Evolutionary conservation across 2,888 invertebrate species (phyloP).

Genomic region (Yponomeuta sedellus): DNA sequence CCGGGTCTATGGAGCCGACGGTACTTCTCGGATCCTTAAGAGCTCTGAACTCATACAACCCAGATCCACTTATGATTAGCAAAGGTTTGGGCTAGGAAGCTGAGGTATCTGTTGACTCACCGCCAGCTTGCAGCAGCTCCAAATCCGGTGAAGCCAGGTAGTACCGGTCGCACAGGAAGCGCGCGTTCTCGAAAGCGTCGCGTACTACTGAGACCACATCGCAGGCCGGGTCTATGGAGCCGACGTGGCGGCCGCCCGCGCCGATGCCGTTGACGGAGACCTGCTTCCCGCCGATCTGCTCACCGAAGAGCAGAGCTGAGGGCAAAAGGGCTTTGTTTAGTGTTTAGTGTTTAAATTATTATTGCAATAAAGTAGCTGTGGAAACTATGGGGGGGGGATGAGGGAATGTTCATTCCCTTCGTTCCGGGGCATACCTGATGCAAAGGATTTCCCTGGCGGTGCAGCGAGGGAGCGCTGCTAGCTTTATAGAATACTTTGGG

Average conservation of each 20-base stretch:
- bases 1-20: too few species aligned
- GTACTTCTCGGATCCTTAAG: too few species aligned
- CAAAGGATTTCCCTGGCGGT: too few species aligned
- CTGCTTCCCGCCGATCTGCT: constrained; percentile 61
- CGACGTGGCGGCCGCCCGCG: constrained; percentile 87
- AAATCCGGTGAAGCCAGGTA: constrained; percentile 95
- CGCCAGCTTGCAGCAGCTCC: constrained; percentile 85
- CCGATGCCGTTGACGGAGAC: constrained; percentile 63
- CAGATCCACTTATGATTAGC: too few species aligned
- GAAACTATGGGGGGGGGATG: too few species aligned
- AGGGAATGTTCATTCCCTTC: too few species aligned
- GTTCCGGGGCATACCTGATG: too few species aligned
- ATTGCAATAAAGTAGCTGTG: too few species aligned
- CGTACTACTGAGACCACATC: constrained; percentile 92
- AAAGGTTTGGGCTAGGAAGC: too few species aligned
- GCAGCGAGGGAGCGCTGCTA: too few species aligned
- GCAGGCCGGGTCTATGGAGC: constrained; percentile 97
- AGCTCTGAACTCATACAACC: too few species aligned
- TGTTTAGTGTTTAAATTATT: not conserved
- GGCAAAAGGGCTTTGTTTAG: not conserved
- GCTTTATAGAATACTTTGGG: too few species aligned
- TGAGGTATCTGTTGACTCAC: constrained; percentile 55
- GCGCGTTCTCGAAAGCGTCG: constrained; percentile 98
- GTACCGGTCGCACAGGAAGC: constrained; percentile 98
- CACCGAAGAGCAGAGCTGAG: constrained; percentile 89